These are phyloP conservation scores for Mythimna pallens DNA, from an alignment of 2,888 invertebrate species.

Conservation along the genomic window DNA sequence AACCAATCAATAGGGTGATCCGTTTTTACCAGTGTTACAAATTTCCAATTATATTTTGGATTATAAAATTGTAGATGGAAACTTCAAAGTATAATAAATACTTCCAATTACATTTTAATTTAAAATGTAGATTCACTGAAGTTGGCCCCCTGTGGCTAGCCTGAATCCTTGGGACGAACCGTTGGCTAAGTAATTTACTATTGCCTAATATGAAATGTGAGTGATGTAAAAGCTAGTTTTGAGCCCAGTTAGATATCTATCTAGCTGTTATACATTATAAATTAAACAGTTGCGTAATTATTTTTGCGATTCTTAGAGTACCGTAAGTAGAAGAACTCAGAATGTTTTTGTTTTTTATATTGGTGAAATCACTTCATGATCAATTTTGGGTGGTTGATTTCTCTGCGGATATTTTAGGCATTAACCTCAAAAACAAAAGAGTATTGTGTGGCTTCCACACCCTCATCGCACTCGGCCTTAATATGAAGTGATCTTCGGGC, in stretches of 20 bases:
- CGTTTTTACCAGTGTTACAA: neutral
- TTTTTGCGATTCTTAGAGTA: slow-evolving; percentile 25
- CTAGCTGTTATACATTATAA: slow-evolving; percentile 32
- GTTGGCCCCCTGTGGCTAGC: neutral
- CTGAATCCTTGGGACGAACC: slow-evolving; percentile 9
- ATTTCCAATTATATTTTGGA: neutral
- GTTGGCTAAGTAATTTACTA: slow-evolving; percentile 11
- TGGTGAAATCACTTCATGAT: neutral
- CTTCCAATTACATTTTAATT: neutral
- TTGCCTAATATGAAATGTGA: slow-evolving; percentile 38
- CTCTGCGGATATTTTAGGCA: neutral
- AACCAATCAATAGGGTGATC: too few species aligned
- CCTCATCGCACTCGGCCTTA: too few species aligned
- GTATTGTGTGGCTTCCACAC: too few species aligned
- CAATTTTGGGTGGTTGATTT: too few species aligned
- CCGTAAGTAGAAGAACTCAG: neutral
- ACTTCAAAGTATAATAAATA: too few species aligned
- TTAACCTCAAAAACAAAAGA: too few species aligned
- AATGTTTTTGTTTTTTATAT: neutral
- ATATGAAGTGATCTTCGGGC: too few species aligned
- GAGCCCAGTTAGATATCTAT: slow-evolving; percentile 40
- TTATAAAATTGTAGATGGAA: neutral
- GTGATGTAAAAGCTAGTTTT: slow-evolving; percentile 31
- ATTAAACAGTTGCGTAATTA: slow-evolving; percentile 23
- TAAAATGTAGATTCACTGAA: neutral